Conservation (phyloP, 2,888 invertebrate genomes). For the Steinernema carpocapsae region DNA sequence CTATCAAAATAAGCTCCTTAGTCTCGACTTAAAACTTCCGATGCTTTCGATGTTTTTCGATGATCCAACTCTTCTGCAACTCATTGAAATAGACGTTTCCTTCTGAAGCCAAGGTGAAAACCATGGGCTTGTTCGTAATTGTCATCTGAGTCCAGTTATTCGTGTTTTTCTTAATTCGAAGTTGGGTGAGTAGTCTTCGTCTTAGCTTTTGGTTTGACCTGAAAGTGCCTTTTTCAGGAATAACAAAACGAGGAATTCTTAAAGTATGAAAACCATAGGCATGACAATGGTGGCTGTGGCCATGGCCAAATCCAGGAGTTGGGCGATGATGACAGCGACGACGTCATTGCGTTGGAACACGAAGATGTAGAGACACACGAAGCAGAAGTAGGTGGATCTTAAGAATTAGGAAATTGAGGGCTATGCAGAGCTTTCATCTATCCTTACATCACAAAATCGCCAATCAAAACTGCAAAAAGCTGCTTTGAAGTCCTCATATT, state of each 20-base stretch:
- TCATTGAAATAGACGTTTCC: constrained; percentile 10
- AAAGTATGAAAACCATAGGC: constrained; percentile 7
- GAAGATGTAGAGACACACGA: neutral
- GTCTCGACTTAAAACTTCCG: too few species aligned
- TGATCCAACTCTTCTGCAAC: neutral
- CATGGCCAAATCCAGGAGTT: neutral
- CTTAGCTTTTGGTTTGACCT: neutral
- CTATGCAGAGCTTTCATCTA: neutral
- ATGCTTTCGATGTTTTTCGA: too few species aligned
- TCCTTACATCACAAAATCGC: neutral
- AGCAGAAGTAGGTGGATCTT: constrained; percentile 8
- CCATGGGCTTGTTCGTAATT: neutral
- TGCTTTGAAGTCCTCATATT: constrained; percentile 15
- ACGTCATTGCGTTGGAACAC: neutral
- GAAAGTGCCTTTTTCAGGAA: neutral
- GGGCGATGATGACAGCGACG: neutral
- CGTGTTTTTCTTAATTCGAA: too few species aligned
- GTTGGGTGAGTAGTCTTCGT: too few species aligned
- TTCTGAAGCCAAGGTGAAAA: neutral
- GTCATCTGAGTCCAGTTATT: neutral
- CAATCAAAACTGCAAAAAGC: neutral
- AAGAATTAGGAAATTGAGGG: neutral
- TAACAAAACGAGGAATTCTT: neutral
- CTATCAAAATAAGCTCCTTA: too few species aligned
- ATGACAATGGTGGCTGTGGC: neutral